Base-by-base conservation (phyloP, 2,113 vertebrate genomes). In the Xenopus laevis region DNA sequence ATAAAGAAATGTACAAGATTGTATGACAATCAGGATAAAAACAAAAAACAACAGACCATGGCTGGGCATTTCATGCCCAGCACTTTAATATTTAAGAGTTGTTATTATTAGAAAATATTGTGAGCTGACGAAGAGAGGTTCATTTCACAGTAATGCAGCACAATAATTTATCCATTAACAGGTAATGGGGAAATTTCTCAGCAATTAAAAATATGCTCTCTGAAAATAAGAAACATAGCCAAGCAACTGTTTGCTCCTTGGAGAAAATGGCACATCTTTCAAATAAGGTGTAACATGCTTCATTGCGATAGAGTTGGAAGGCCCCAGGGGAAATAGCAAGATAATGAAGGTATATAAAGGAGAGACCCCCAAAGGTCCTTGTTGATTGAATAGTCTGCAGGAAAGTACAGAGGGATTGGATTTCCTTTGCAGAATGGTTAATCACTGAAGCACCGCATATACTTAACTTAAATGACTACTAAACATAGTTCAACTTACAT, bases 151-250 rank as follows among this genome's bases (percentile, higher is more conserved):
- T 77, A 78, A 65, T 79, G 78, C 0, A 16, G 74, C 80, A 79
- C 80, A 83, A 86, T 92, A 93, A 96, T 94, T 94, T 95, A 95
- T 94, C 95, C 95, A 97, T 98, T 97, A 98, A 94, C 91, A 94
- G 93, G 94, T 95, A 95, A 96, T 95, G 74, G 47, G 93, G 91
- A 94, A 92, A 77, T 4, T 75, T 93, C 92, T 88, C 89, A 93
- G 93, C 95, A 96, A 96, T 97, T 98, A 98, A 93, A 93, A 88
- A 90, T 92, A 92, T 91, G 93, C 95, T 95, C 96, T 92, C 82
- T 85, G 88, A 84, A 90, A 93, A 92, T 92, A 96, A 92, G 94
- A 95, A 95, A 92, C 91, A 85, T 92, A 88, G 90, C 93, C 91
- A 90, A 78, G 84, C 91, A 91, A 92, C 88, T 1, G 64, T 83